Percentiles rank a stretch among this genome's conserved stretches.
phyloP scores from a whole-genome alignment of 1,140 invertebrate species.

The Drosophila melanica region DNA sequence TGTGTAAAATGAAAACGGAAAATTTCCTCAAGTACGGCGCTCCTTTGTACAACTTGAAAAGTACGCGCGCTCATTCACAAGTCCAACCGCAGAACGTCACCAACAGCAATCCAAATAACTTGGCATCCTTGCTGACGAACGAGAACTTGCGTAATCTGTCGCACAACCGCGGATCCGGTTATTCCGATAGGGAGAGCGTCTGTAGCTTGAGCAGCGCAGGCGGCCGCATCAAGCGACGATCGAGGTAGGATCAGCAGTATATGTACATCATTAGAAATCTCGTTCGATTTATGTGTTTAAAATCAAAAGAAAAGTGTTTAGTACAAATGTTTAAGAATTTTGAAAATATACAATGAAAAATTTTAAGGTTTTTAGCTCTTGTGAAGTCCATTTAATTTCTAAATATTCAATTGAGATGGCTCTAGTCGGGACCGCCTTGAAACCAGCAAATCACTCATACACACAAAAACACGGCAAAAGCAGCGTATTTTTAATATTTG shows the following conservation, averaged over 20 bases:
- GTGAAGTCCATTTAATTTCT: no score
- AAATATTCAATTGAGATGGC: no score
- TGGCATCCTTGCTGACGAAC: slow-evolving; percentile 57
- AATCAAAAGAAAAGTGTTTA: no score
- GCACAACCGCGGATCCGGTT: slow-evolving; percentile 46
- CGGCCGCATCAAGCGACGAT: slow-evolving; percentile 61
- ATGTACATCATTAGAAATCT: no score
- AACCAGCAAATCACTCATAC: no score
- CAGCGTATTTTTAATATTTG: no score
- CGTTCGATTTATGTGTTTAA: no score
- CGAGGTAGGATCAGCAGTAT: slow-evolving; percentile 45
- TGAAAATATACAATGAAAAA: no score
- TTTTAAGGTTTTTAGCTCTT: no score
- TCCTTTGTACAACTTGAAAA: slow-evolving; percentile 75
- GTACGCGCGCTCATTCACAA: slow-evolving; percentile 66
- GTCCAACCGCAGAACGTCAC: slow-evolving; percentile 52
- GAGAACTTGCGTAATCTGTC: slow-evolving; percentile 65
- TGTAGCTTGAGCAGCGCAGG: slow-evolving; percentile 65
- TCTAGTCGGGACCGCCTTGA: no score
- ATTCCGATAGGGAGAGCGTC: slow-evolving; percentile 72
- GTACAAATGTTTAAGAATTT: no score
- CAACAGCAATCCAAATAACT: slow-evolving; percentile 48
- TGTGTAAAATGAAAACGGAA: slow-evolving; percentile 83
- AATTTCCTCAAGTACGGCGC: slow-evolving; percentile 73
- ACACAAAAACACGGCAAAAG: no score